Conservation (phyloP, 2,888 invertebrate species). For the Aplocera efformata region DNA sequence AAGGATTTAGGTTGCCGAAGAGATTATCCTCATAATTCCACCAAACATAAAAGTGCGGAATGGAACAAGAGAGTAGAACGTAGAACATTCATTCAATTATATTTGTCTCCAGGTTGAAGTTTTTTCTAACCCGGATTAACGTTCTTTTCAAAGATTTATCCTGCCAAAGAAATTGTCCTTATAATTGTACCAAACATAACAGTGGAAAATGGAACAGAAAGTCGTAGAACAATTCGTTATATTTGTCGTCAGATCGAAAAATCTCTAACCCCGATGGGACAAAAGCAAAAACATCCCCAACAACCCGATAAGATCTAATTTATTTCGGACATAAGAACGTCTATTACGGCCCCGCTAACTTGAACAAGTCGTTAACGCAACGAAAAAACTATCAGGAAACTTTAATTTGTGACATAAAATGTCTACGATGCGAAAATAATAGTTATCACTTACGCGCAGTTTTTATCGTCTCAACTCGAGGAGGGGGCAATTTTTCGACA, state of each 20-base stretch:
- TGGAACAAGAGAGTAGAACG: too few species aligned
- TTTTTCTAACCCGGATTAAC: too few species aligned
- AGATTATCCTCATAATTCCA: too few species aligned
- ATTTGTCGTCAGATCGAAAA: constrained; percentile 13
- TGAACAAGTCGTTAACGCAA: constrained; percentile 44
- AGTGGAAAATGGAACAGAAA: not conserved
- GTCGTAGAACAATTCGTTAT: constrained; percentile 16
- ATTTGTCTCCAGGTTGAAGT: too few species aligned
- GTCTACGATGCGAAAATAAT: constrained; percentile 42
- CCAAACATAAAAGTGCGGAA: too few species aligned
- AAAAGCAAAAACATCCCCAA: constrained; percentile 35
- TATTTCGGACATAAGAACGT: constrained; percentile 39
- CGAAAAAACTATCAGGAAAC: constrained; percentile 39
- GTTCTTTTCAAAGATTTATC: too few species aligned
- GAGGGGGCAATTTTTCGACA: constrained; percentile 32
- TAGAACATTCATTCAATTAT: too few species aligned
- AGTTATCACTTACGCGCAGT: constrained; percentile 40
- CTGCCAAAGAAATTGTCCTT: too few species aligned
- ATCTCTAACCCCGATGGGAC: constrained; percentile 12
- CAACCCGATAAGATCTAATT: constrained; percentile 39
- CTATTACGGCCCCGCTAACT: constrained; percentile 40
- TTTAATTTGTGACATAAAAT: constrained; percentile 46
- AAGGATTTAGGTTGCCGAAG: too few species aligned
- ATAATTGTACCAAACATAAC: too few species aligned
- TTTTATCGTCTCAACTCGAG: constrained; percentile 37